A percentile compares a stretch with the other conserved stretches of the same genome.
phyloP scores from a whole-genome alignment of 2,888 invertebrate species.

The Dyspetes luteomarginatus region DNA sequence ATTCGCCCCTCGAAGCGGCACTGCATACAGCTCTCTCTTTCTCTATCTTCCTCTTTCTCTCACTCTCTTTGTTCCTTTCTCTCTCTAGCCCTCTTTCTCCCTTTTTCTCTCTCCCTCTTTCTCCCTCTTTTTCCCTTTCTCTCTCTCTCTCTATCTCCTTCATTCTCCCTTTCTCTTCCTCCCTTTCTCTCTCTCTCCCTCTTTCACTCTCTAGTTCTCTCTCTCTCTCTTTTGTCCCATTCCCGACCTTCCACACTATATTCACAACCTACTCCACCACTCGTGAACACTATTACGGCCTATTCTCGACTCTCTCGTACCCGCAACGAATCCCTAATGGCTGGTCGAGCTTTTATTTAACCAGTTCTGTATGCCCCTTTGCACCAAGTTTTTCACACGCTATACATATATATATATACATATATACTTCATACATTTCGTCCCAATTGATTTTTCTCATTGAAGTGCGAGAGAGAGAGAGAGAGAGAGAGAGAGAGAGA shows the following conservation, averaged over 20 bases:
- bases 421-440: constrained; percentile 28
- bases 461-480: constrained; percentile 1
- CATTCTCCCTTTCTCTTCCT: constrained; percentile 6
- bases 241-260: constrained; percentile 44
- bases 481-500: neutral
- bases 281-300: constrained; percentile 47
- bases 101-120: constrained; percentile 1
- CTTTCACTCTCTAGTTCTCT: too few species aligned
- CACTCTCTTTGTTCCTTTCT: neutral
- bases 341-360: constrained; percentile 66
- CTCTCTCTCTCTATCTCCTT: constrained; percentile 1
- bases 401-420: too few species aligned
- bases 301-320: constrained; percentile 50
- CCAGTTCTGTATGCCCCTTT: constrained; percentile 11
- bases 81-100: neutral
- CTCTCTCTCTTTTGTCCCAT: neutral
- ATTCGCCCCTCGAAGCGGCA: constrained; percentile 32
- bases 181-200: neutral
- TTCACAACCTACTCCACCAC: constrained; percentile 4
- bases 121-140: neutral
- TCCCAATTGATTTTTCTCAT: constrained; percentile 65
- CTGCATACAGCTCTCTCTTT: constrained; percentile 5
- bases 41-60: constrained; percentile 7
- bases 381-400: neutral
- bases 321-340: constrained; percentile 61